Base-by-base conservation (phyloP, 2,113 vertebrate genomes). In the Barnardius zonarius region DNA sequence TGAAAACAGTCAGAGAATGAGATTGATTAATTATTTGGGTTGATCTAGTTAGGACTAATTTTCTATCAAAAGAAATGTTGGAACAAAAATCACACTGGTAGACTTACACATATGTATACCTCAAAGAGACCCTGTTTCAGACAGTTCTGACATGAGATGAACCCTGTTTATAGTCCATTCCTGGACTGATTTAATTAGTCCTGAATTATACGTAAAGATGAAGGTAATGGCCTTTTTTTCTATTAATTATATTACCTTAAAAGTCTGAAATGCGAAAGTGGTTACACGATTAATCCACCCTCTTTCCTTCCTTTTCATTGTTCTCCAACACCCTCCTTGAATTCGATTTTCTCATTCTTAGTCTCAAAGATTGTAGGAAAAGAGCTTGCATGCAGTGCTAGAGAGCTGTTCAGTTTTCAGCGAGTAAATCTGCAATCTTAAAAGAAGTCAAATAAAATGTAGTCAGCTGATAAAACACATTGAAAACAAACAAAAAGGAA, bases 401-500 rank as follows among this genome's bases (percentile, higher is more conserved):
- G 75, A 86, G 80, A 87, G 73, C 87, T 92, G 72, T 30, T 91
- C 68, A 44, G 33, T 96, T 93, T 96, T 95, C 87, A 83, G 70
- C 90, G 72, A 96, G 92, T 94, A 96, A 94, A 96, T 92, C 88
- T 67, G 69, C 61, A 90, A 78, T 94, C 61, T 86, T 95, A 64
- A 3, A 52, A 81, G 37, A 82, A 92, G 31, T 90, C 67, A 92
- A 83, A 97, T 94, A 96, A 95, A 96, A 93, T 41, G 31, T 85
- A 94, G 70, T 88, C 77, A 97, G 48, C 68, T 68, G 70, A 90
- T 94, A 93, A 89, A 92, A 90, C 49, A 89, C 73, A 92, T 41
- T 90, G 86, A 92, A 95, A 93, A 91, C 68, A 97, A 94, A 96
- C 76, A 91, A 87, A 96, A 95, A 78, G 11, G 22, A 9, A 23